A percentile compares a stretch with the other conserved stretches of the same genome.
Evolutionary conservation across 2,888 invertebrate genomes (phyloP).

Genomic region (Sthenelais limicola): DNA sequence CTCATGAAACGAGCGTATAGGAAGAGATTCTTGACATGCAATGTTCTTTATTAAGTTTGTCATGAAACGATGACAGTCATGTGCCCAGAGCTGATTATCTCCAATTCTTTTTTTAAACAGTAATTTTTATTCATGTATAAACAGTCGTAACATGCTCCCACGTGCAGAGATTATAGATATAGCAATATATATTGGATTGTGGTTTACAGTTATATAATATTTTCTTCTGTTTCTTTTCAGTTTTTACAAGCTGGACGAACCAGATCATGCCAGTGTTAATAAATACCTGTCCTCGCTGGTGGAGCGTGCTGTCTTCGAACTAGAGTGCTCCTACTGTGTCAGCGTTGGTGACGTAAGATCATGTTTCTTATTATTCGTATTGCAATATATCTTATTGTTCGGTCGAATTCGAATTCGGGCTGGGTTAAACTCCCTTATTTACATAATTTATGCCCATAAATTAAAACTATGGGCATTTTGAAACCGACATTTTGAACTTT

Average conservation of each 20-base stretch:
- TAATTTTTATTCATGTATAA: too few relatives aligned
- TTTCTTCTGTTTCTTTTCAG: constrained; percentile 48
- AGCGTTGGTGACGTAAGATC: constrained; percentile 77
- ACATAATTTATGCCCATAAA: not conserved
- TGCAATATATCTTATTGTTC: not conserved
- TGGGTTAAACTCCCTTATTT: not conserved
- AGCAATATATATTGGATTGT: too few relatives aligned
- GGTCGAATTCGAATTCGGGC: not conserved
- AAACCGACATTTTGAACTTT: too few relatives aligned
- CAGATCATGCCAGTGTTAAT: constrained; percentile 72
- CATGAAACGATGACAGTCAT: too few relatives aligned
- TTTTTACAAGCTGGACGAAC: constrained; percentile 69
- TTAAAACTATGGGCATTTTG: too few relatives aligned
- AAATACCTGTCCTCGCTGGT: constrained; percentile 86
- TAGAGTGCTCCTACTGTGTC: constrained; percentile 86
- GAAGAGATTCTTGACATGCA: too few relatives aligned
- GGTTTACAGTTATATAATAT: not conserved
- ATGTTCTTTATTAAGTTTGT: too few relatives aligned
- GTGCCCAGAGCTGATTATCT: too few relatives aligned
- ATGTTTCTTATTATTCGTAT: not conserved
- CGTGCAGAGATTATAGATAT: too few relatives aligned
- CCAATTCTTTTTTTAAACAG: too few relatives aligned
- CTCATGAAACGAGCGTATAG: too few relatives aligned
- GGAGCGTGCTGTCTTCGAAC: constrained; percentile 82
- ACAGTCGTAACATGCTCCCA: too few relatives aligned